Evolutionary conservation across 2,113 vertebrate species (phyloP), one percentile per base, ranked within the genome.

Genomic region (Rhinopomastus cyanomelas): DNA sequence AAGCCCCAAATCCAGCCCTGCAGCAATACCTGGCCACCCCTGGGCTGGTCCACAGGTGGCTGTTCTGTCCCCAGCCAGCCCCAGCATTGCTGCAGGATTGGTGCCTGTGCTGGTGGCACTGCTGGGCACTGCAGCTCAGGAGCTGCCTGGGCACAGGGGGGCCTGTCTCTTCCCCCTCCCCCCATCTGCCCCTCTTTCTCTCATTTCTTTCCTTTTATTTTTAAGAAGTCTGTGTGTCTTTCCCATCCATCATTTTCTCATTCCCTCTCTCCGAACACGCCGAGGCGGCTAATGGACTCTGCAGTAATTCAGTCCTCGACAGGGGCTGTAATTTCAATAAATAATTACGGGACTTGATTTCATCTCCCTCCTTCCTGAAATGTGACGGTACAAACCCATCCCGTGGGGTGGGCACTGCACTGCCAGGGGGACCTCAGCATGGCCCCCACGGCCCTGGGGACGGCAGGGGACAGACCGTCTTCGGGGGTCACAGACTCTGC

Each of bases 201-300:
- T 81, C 84, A 75, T 90, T 76, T 27, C 60, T 87, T 64, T 85
- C 83, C 30, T 93, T 95, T 88, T 80, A 93, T 88, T 96, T 91
- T 94, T 82, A 84, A 90, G 84, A 89, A 55, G 79, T 85, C 95
- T 79, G 90, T 83, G 82, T 79, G 83, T 95, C 94, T 95, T 88
- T 21, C 94, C 21, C 96, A 97, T 97, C 95, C 96, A 95, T 97
- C 96, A 96, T 96, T 97, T 97, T 97, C 94, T 95, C 96, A 96
- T 97, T 96, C 94, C 92, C 93, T 94, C 95, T 96, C 92, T 96
- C 92, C 89, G 84, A 44, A 88, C 91, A 82, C 89, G 32, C 88
- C 32, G 51, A 95, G 95, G 55, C 95, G 22, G 96, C 96, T 97
- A 97, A 97, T 97, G 96, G 96, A 97, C 91, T 96, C 88, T 90